These are phyloP conservation scores for Thaumatotibia leucotreta DNA, from an alignment of 1,140 invertebrate genomes.

Conservation along the genomic window DNA sequence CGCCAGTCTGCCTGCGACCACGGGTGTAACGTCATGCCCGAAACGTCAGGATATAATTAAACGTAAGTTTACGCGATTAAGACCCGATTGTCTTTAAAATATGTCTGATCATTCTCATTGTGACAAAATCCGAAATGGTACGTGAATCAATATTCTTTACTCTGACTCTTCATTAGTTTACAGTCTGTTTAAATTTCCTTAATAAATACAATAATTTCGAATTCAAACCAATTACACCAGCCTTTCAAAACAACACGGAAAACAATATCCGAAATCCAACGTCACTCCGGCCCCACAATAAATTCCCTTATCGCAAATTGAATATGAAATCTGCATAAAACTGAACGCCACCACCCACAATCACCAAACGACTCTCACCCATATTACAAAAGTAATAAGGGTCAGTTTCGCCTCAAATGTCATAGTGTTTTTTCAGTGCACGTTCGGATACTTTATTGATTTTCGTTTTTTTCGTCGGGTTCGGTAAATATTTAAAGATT, in stretches of 20 bases:
- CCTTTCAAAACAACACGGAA: background rate
- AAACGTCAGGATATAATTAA: no score
- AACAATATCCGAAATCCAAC: background rate
- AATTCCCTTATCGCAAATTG: conserved; percentile 15
- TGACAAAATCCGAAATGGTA: no score
- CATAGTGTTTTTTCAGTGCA: background rate
- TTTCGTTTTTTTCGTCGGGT: background rate
- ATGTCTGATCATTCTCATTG: no score
- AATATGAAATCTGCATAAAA: conserved; percentile 15
- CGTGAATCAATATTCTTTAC: no score
- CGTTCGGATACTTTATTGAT: conserved; percentile 4
- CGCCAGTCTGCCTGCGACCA: no score
- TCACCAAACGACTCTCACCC: background rate
- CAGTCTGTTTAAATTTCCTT: background rate
- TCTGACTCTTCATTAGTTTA: no score
- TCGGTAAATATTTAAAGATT: conserved; percentile 5
- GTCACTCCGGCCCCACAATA: conserved; percentile 1
- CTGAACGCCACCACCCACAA: background rate
- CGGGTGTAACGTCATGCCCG: no score
- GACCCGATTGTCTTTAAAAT: no score
- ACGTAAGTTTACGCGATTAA: no score
- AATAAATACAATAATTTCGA: background rate
- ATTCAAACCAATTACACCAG: background rate
- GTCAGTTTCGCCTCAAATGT: background rate
- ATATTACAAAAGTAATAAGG: background rate